Conservation (phyloP, 2,797 vertebrate species). For the Pelochelys cantorii region DNA sequence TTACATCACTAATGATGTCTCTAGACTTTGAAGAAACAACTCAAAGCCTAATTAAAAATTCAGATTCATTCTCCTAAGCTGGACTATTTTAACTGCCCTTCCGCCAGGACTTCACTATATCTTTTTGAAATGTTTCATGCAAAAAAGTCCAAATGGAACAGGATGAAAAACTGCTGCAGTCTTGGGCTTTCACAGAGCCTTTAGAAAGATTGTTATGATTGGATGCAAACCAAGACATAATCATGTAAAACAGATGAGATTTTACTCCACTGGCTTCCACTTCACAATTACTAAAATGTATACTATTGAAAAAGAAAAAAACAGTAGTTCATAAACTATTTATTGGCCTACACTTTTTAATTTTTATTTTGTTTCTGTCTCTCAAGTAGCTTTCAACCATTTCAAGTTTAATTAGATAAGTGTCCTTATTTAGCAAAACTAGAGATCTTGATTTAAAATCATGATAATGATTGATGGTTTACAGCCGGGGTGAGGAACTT, state of each 20-base stretch:
- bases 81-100: constrained; percentile 70
- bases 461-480: rapidly evolving
- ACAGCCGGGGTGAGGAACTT: too few relatives aligned
- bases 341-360: neutral
- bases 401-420: too few relatives aligned
- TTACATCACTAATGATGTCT: constrained; percentile 76
- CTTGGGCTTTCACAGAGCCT: constrained; percentile 65
- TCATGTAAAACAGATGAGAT: constrained; percentile 76
- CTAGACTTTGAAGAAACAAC: constrained; percentile 84
- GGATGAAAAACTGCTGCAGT: constrained; percentile 67
- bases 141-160: constrained; percentile 44
- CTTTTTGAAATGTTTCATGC: constrained; percentile 54
- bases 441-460: neutral
- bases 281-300: constrained; percentile 66
- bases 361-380: constrained; percentile 6
- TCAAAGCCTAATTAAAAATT: constrained; percentile 90
- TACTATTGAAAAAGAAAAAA: constrained; percentile 1
- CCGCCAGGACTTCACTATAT: constrained; percentile 61
- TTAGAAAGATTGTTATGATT: constrained; percentile 73
- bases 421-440: neutral
- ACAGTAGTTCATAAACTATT: neutral
- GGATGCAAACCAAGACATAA: constrained; percentile 79
- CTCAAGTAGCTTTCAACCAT: constrained; percentile 10
- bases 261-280: constrained; percentile 67
- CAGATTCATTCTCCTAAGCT: constrained; percentile 79